Conservation (phyloP, 2,797 vertebrate species). For the Mormyrops attenuatus region DNA sequence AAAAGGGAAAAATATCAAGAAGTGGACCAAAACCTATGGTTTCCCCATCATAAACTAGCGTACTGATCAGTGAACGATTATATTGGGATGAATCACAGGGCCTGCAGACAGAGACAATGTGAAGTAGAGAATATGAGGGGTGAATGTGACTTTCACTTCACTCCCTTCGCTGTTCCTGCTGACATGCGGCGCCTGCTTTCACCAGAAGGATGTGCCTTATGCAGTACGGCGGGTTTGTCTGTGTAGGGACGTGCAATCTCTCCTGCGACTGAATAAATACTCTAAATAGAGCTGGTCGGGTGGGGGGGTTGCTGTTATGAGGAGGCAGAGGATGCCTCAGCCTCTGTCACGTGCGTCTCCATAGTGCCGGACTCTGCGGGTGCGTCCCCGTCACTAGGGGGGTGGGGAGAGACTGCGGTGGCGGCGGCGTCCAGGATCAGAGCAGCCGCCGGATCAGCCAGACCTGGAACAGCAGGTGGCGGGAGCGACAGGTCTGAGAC, state of each 20-base stretch:
- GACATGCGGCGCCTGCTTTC: neutral
- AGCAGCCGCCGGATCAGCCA: slow-evolving; percentile 46
- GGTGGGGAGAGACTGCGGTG: slow-evolving; percentile 28
- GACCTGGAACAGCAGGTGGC: slow-evolving; percentile 45
- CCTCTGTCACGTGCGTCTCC: slow-evolving; percentile 56
- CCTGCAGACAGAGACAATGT: neutral
- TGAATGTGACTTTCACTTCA: neutral
- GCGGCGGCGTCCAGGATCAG: slow-evolving; percentile 49
- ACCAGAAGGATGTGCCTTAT: neutral
- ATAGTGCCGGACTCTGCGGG: slow-evolving; percentile 35
- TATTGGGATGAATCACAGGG: neutral
- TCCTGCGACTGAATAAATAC: slow-evolving; percentile 61
- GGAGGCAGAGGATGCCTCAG: slow-evolving; percentile 55
- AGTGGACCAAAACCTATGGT: neutral
- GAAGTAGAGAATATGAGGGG: neutral
- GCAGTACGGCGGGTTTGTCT: slow-evolving; percentile 11
- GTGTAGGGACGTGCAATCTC: neutral
- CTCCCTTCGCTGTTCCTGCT: neutral
- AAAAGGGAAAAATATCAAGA: neutral
- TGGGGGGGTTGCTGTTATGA: slow-evolving; percentile 58
- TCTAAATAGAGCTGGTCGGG: neutral
- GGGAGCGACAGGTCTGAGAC: slow-evolving; percentile 65
- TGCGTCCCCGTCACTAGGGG: slow-evolving; percentile 49
- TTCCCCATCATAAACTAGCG: neutral
- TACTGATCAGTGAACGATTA: neutral